Base-by-base conservation (phyloP, 2,888 invertebrate species). In the Agrochola lota region DNA sequence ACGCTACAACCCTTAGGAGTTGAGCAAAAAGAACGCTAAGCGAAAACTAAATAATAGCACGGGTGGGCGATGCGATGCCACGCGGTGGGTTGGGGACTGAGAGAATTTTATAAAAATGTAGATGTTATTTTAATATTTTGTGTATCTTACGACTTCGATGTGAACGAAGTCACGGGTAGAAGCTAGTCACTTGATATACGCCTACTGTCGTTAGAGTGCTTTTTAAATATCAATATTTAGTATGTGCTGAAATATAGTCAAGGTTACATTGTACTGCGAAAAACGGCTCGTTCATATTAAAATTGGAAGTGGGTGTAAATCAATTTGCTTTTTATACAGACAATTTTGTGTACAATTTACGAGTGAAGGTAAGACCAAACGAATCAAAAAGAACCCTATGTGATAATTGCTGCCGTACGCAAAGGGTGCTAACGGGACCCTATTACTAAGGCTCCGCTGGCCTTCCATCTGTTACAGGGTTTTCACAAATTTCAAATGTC, bases 201-300 rank as follows among this genome's bases (percentile, higher is more conserved):
- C 67, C 71, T 67, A 57, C 79, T 79, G 67, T 57, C 62, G 15
- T 35, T 35, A 40, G 74, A 80, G 80, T 71, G 70, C 55, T 80
- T 80, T 70, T 70, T 59, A 69, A 62, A 81, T 20, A 80, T n/a
- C 23, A 68, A 20, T 59, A 71, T 80, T 81, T 67, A 73, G 23
- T 49, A 40, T 20, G 57, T 71, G 79, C 26, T 73, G 68, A 80
- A 68, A 79, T 17, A 26, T n/a, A 12, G 23, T 79, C 63, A 69
- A 73, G 73, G 79, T 80, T 23, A 43, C 6, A 12, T 52, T 30
- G 40, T 40, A 46, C 40, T 15, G 8, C 26, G 26, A 40, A 67
- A 57, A 60, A 35, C 26, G 59, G 23, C 49, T 59, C 6, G 43
- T 12, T 30, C 7, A 43, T 52, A 30, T 59, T 40, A 57, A 30